Conservation (phyloP, 2,113 vertebrate genomes). For the Perognathus longimembris region DNA sequence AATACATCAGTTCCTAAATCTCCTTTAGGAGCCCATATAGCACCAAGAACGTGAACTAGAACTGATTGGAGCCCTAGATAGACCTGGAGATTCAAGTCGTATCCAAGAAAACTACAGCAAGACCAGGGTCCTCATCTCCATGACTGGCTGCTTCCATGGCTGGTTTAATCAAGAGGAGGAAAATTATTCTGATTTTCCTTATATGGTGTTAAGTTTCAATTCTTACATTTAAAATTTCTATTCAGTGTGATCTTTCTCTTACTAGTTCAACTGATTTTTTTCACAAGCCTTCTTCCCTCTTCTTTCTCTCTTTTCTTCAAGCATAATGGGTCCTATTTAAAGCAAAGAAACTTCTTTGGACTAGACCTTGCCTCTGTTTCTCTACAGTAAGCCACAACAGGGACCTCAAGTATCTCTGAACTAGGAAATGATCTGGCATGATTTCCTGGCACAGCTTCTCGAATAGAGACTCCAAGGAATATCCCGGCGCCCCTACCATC, state of each 20-base stretch:
- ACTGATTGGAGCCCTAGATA: not conserved
- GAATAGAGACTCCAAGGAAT: not conserved
- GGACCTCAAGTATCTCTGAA: not conserved
- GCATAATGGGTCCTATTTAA: not conserved
- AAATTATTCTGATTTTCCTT: not conserved
- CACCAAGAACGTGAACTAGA: not conserved
- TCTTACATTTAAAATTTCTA: not conserved
- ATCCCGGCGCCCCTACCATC: not conserved
- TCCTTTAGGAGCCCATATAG: not conserved
- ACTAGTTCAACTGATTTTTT: not conserved
- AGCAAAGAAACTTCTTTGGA: not conserved
- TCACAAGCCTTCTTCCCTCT: not conserved
- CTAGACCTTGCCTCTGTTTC: not conserved
- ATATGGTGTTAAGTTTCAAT: conserved; percentile 29
- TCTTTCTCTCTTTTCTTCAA: not conserved
- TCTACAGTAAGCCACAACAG: not conserved
- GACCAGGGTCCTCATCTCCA: not conserved
- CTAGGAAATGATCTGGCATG: not conserved
- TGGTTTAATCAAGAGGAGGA: not conserved
- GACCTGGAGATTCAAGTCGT: not conserved
- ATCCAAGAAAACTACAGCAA: not conserved
- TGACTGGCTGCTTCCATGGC: not conserved
- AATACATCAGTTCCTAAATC: not conserved
- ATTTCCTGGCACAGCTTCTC: not conserved
- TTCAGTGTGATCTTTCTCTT: not conserved